A percentile compares a stretch with the other conserved stretches of the same genome.
These are phyloP conservation scores for Scaptomyza montana DNA, from an alignment of 1,140 invertebrate species.

Conservation along the genomic window DNA sequence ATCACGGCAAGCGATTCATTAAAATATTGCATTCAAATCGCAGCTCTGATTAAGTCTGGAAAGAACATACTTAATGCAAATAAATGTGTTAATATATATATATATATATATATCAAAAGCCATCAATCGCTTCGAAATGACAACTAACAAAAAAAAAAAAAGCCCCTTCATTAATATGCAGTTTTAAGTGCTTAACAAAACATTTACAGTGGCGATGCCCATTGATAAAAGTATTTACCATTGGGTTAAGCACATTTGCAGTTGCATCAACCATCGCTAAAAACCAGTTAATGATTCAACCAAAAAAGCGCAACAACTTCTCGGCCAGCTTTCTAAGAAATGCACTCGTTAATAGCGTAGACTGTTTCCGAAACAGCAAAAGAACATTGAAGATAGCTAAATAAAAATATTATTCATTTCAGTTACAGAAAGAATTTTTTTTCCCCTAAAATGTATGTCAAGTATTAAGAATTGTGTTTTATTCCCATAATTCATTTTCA, in stretches of 20 bases:
- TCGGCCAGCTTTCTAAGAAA: background rate
- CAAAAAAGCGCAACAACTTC: background rate
- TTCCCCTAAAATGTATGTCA: too few relatives aligned
- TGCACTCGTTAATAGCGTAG: background rate
- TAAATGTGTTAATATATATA: too few relatives aligned
- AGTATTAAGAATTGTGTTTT: too few relatives aligned
- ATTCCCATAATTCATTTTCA: too few relatives aligned
- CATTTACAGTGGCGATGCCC: background rate
- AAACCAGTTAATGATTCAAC: slow-evolving; percentile 39
- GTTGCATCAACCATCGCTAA: background rate
- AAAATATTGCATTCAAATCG: slow-evolving; percentile 13
- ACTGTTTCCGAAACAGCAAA: too few relatives aligned
- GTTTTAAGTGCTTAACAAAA: background rate
- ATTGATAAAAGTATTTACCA: slow-evolving; percentile 11
- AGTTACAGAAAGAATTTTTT: too few relatives aligned
- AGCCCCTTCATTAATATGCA: background rate
- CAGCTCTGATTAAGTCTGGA: background rate
- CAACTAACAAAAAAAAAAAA: background rate
- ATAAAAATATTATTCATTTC: too few relatives aligned
- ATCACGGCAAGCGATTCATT: slow-evolving; percentile 4
- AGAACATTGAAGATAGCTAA: too few relatives aligned
- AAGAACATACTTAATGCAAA: background rate
- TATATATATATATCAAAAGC: too few relatives aligned
- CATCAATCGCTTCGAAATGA: too few relatives aligned
- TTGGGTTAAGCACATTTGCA: slow-evolving; percentile 5